phyloP scores from a whole-genome alignment of 2,113 vertebrate species.

The Eurystomus gularis region DNA sequence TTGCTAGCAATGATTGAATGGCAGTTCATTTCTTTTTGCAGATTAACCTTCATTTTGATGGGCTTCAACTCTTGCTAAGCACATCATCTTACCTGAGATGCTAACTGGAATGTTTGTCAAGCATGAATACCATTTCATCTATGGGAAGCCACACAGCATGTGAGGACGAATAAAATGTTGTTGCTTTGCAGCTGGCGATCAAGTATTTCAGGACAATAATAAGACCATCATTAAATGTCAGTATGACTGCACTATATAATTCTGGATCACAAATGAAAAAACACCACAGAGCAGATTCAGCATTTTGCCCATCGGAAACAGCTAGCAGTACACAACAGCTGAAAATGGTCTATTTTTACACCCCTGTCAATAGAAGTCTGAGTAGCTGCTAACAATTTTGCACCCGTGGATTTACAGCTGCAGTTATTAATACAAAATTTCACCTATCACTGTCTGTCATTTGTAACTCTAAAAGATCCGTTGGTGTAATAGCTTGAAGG shows the following conservation, averaged over 20 bases:
- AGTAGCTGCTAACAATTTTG: constrained; percentile 38
- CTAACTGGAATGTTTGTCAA: not conserved
- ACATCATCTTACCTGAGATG: not conserved
- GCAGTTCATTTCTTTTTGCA: not conserved
- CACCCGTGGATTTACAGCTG: constrained; percentile 45
- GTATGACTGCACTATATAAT: constrained; percentile 22
- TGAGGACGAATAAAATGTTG: not conserved
- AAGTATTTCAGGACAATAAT: constrained; percentile 30
- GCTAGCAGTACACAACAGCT: constrained; percentile 27
- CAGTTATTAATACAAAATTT: constrained; percentile 38
- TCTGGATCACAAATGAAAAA: constrained; percentile 19
- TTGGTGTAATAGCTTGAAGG: not conserved
- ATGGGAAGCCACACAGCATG: not conserved
- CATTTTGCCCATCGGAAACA: constrained; percentile 39
- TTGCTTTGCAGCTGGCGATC: constrained; percentile 1
- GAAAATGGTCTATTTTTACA: constrained; percentile 56
- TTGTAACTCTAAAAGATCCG: not conserved
- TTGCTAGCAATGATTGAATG: not conserved
- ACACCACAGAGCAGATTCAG: constrained; percentile 9
- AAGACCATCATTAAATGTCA: constrained; percentile 40
- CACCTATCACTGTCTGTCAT: not conserved
- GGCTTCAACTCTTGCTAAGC: not conserved
- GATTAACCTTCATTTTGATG: constrained; percentile 30
- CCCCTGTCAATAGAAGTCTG: constrained; percentile 45
- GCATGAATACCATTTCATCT: not conserved